A percentile compares a stretch with the other conserved stretches of the same genome.
These are phyloP conservation scores for Heliconius cydno DNA, from an alignment of 2,888 invertebrate species.

Conservation along the genomic window DNA sequence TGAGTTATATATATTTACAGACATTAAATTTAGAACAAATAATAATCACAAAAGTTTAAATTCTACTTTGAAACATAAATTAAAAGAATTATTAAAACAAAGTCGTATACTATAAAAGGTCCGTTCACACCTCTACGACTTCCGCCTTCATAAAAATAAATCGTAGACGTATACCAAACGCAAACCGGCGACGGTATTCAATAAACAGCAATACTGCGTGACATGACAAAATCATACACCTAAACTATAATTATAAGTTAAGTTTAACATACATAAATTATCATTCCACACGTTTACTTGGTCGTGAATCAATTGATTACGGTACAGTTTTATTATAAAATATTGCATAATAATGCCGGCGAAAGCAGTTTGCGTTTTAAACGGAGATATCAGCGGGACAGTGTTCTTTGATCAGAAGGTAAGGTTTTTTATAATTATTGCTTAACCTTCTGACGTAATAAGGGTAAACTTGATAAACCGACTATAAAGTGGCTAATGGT, in stretches of 20 bases:
- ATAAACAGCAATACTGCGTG: constrained; percentile 2
- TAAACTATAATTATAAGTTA: constrained; percentile 1
- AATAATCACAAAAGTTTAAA: not conserved
- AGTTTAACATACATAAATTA: constrained; percentile 1
- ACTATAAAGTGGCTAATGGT: not conserved
- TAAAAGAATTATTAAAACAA: not conserved
- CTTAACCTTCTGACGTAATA: constrained; percentile 38
- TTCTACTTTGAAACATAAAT: not conserved
- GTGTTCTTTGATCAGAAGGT: constrained; percentile 91
- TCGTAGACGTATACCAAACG: too few species aligned
- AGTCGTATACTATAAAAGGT: constrained; percentile 11
- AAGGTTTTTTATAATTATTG: constrained; percentile 50
- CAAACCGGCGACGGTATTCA: not conserved
- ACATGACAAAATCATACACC: constrained; percentile 4
- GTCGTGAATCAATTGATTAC: not conserved
- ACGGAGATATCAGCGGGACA: constrained; percentile 93
- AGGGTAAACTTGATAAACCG: not conserved
- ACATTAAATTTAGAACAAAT: not conserved
- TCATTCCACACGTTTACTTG: constrained; percentile 1
- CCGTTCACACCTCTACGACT: not conserved
- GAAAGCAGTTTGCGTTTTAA: constrained; percentile 94
- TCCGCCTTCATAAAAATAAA: not conserved
- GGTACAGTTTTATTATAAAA: not conserved
- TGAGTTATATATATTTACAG: not conserved
- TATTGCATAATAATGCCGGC: constrained; percentile 74